Percentiles rank a stretch among this genome's conserved stretches.
Conservation (phyloP, 2,888 invertebrate species). For the Hedya salicella region DNA sequence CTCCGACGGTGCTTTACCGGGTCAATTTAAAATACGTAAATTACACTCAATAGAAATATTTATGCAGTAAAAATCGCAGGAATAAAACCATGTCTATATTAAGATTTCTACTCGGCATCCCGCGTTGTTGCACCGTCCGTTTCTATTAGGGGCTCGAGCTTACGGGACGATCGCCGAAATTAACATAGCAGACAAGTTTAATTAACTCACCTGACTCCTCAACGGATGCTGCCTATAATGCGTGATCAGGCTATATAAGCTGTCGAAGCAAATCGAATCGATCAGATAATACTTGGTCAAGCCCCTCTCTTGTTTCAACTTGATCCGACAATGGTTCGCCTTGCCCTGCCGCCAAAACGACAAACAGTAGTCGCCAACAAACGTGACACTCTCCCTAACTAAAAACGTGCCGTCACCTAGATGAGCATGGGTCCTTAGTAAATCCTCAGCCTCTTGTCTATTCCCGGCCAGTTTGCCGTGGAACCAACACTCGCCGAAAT, state of each 20-base stretch:
- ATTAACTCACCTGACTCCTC: constrained; percentile 88
- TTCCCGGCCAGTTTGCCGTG: constrained; percentile 94
- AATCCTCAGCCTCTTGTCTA: constrained; percentile 91
- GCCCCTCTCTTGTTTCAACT: constrained; percentile 94
- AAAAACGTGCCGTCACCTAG: constrained; percentile 96
- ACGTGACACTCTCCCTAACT: constrained; percentile 97
- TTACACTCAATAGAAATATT: too few species aligned
- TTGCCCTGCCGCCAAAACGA: constrained; percentile 96
- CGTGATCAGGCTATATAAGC: constrained; percentile 95
- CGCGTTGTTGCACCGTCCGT: too few species aligned
- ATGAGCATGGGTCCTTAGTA: constrained; percentile 90
- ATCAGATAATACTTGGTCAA: constrained; percentile 95
- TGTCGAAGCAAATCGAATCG: constrained; percentile 95
- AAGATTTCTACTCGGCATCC: too few species aligned
- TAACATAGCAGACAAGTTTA: too few species aligned
- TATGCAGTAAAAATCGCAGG: too few species aligned
- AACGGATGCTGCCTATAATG: constrained; percentile 95
- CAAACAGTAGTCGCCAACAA: constrained; percentile 97
- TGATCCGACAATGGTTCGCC: constrained; percentile 96
- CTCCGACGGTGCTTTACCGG: too few species aligned
- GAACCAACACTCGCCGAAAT: constrained; percentile 97
- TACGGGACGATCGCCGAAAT: too few species aligned
- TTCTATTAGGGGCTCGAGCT: too few species aligned
- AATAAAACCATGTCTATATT: too few species aligned
- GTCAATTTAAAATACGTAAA: too few species aligned